Evolutionary conservation across 1,140 invertebrate species (phyloP).

Genomic region (Nylanderia fulva): DNA sequence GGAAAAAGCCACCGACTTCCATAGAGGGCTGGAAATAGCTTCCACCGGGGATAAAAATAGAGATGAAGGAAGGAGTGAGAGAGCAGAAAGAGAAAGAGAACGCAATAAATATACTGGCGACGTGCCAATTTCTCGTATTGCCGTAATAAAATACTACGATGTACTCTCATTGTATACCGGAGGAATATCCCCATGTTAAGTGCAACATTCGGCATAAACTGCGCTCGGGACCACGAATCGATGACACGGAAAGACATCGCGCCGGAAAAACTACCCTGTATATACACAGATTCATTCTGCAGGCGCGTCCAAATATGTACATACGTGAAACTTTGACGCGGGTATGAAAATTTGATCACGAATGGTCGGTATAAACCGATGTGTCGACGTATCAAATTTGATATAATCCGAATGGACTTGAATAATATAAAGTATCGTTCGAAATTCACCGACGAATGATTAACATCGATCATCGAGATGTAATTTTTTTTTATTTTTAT

Average conservation of each 20-base stretch:
- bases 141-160: conserved; percentile 36
- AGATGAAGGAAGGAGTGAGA: background rate
- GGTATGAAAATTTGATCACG: background rate
- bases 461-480: background rate
- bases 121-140: conserved; percentile 42
- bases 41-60: background rate
- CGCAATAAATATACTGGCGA: conserved; percentile 46
- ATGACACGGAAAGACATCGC: conserved; percentile 7
- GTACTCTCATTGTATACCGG: conserved; percentile 3
- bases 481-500: no score
- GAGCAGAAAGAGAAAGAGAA: background rate
- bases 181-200: conserved; percentile 29
- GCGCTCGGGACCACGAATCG: background rate
- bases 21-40: background rate
- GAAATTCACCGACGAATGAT: background rate
- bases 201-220: conserved; percentile 21
- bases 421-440: conserved; percentile 8
- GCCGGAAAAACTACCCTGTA: background rate
- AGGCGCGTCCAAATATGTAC: no score
- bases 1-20: background rate
- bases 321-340: background rate
- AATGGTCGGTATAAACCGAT: conserved; percentile 4
- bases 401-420: background rate
- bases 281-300: conserved; percentile 2
- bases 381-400: background rate